phyloP scores from a whole-genome alignment of 92 coral and sea anemone genomes.

The Heteractis magnifica region DNA sequence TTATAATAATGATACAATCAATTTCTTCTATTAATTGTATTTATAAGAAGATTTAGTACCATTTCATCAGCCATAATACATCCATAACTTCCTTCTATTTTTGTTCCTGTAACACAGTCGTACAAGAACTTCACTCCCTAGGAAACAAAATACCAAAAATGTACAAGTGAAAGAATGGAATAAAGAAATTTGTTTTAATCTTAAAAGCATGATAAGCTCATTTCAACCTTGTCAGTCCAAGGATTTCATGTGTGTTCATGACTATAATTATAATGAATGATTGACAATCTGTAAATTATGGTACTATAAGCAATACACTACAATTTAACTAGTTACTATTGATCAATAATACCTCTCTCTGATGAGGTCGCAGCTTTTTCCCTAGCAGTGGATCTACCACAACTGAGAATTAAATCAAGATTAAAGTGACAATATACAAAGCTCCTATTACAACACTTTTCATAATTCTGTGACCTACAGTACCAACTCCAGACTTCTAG shows the following conservation, averaged over 20 bases:
- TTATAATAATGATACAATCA: no score
- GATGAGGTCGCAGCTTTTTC: constrained; percentile 92
- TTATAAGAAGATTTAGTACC: constrained; percentile 33
- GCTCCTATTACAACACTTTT: no score
- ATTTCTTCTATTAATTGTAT: background rate
- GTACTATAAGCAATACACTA: no score
- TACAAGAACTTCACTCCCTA: constrained; percentile 94
- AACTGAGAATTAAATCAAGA: constrained; percentile 38
- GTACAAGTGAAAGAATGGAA: no score
- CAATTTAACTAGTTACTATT: no score
- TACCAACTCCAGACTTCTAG: no score
- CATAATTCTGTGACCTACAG: no score
- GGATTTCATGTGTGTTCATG: no score
- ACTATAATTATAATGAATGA: no score
- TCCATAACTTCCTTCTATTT: constrained; percentile 87
- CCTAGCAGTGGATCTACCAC: constrained; percentile 95
- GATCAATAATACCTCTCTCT: constrained; percentile 70
- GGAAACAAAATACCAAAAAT: background rate
- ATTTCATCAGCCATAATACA: constrained; percentile 99
- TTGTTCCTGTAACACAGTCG: constrained; percentile 93
- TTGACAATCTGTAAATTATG: no score
- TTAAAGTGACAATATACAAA: background rate
- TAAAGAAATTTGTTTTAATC: background rate
- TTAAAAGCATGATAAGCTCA: no score
- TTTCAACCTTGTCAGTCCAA: no score